Evolutionary conservation across 2,797 vertebrate species (phyloP).

Genomic region (Enteromius unitaeniatus): DNA sequence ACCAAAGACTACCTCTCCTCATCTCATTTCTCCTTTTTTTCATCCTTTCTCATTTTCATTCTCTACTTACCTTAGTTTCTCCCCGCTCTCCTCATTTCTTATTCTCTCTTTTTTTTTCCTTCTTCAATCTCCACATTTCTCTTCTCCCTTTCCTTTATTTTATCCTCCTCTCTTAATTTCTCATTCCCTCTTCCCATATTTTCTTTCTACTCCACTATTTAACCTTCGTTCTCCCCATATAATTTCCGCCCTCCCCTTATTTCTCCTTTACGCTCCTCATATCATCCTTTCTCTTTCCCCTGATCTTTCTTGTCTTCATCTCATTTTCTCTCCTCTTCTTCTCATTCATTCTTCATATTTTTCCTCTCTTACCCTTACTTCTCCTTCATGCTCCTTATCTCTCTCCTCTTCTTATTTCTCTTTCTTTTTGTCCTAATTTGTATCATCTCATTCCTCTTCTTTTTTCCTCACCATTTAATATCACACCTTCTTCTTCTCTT

Average conservation of each 20-base stretch:
- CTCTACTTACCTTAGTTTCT: not conserved
- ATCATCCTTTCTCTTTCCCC: not conserved
- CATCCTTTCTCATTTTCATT: not conserved
- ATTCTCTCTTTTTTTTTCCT: not conserved
- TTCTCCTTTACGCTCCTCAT: not conserved
- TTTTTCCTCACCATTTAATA: not conserved
- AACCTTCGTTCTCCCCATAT: not conserved
- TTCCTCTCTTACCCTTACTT: not conserved
- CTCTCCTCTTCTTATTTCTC: not conserved
- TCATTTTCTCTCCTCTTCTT: not conserved
- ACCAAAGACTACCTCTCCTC: slow-evolving; percentile 1
- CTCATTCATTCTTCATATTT: not conserved
- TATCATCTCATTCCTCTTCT: not conserved
- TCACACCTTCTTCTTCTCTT: not conserved
- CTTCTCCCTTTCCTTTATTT: not conserved
- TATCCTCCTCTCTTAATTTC: not conserved
- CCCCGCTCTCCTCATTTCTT: not conserved
- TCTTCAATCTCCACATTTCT: not conserved
- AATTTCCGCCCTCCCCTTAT: not conserved
- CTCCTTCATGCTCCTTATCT: not conserved
- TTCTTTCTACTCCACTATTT: not conserved
- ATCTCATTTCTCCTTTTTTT: not conserved
- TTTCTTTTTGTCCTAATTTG: not conserved
- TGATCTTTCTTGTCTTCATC: not conserved
- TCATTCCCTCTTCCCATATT: not conserved